Percentiles rank a stretch among this genome's conserved stretches.
Conservation (phyloP, 2,113 vertebrate genomes). For the human (Homo sapiens) region DNA sequence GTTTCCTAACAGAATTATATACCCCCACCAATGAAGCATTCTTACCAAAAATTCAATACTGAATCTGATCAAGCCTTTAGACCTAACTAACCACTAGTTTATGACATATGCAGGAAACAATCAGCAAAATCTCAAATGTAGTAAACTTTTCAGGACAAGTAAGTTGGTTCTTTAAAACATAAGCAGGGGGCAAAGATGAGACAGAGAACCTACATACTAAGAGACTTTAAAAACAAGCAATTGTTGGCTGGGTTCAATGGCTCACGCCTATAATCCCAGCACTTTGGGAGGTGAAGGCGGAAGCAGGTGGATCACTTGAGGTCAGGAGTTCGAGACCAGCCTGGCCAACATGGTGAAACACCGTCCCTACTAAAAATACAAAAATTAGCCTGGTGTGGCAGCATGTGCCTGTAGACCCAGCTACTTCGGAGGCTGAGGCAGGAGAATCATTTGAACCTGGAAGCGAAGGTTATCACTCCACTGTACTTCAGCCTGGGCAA, state of each 20-base stretch:
- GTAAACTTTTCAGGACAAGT: background rate
- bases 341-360: too few species aligned
- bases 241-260: too few species aligned
- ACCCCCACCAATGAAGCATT: background rate
- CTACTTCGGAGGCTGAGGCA: background rate
- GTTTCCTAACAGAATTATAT: background rate
- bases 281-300: too few species aligned
- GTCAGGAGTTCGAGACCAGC: too few species aligned
- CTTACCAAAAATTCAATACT: background rate
- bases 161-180: background rate
- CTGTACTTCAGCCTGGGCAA: background rate
- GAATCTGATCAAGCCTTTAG: background rate
- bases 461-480: background rate
- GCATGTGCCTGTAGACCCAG: background rate
- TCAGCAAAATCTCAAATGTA: background rate
- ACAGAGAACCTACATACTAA: background rate
- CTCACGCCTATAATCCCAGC: too few species aligned
- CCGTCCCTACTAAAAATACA: background rate
- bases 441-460: background rate
- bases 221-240: background rate
- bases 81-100: background rate
- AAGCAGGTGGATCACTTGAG: too few species aligned
- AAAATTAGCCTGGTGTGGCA: background rate
- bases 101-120: background rate
- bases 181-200: background rate